Percentiles rank a stretch among this genome's conserved stretches.
phyloP scores from a whole-genome alignment of 2,888 invertebrate species.

The Sepioteuthis lessoniana region DNA sequence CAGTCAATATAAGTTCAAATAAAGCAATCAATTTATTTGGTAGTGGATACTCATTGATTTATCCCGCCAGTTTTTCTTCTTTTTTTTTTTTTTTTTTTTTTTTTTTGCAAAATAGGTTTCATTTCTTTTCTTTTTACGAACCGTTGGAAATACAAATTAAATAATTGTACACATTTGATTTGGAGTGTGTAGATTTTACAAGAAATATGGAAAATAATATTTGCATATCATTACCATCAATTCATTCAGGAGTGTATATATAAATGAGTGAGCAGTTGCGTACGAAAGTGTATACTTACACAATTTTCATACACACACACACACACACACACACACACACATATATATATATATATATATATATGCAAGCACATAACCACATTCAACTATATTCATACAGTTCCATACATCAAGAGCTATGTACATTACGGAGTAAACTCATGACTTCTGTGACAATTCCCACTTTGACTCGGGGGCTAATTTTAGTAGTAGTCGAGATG shows the following conservation, averaged over 20 bases:
- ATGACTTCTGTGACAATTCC: not conserved
- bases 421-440: not conserved
- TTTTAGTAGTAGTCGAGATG: not conserved
- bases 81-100: too few relatives aligned
- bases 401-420: not conserved
- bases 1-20: not conserved
- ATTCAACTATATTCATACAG: not conserved
- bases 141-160: not conserved
- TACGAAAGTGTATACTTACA: too few relatives aligned
- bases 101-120: too few relatives aligned
- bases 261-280: too few relatives aligned
- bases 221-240: not conserved
- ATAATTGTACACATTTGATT: not conserved
- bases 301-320: too few relatives aligned
- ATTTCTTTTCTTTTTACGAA: not conserved
- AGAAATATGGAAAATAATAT: not conserved
- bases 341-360: not conserved
- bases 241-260: not conserved
- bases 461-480: not conserved
- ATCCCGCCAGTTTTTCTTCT: too few relatives aligned
- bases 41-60: too few relatives aligned
- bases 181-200: not conserved
- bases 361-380: not conserved
- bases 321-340: too few relatives aligned
- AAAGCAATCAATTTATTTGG: not conserved